These are phyloP conservation scores for Pogonus chalceus DNA, from an alignment of 1,140 invertebrate species.

Conservation along the genomic window DNA sequence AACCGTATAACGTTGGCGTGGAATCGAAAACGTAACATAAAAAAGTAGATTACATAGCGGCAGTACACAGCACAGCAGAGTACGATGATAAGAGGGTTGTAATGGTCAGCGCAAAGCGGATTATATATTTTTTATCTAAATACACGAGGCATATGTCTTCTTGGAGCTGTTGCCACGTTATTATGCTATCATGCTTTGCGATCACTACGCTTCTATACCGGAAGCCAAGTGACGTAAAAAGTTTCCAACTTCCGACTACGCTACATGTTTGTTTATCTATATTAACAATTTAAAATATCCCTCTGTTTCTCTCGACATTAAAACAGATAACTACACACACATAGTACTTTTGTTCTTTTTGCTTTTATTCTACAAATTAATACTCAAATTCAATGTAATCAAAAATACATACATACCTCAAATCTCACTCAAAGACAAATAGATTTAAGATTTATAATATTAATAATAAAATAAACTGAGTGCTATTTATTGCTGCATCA, in stretches of 20 bases:
- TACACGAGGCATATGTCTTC: conserved; percentile 22
- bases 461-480: too few species aligned
- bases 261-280: conserved; percentile 4
- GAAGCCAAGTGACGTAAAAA: not conserved
- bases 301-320: too few species aligned
- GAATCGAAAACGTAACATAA: conserved; percentile 10
- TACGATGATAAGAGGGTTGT: conserved; percentile 10
- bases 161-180: conserved; percentile 16
- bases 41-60: conserved; percentile 17
- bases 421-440: too few species aligned
- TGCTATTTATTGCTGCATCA: too few species aligned
- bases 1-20: not conserved
- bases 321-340: too few species aligned
- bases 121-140: conserved; percentile 28
- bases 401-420: too few species aligned
- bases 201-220: not conserved
- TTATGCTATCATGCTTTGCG: conserved; percentile 11
- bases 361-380: too few species aligned
- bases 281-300: conserved; percentile 6
- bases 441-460: too few species aligned
- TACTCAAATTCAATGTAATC: too few species aligned
- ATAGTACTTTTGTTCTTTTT: too few species aligned
- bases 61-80: conserved; percentile 8
- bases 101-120: conserved; percentile 25
- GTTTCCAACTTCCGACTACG: not conserved